These are phyloP conservation scores for Corythoichthys haematopterus DNA, from an alignment of 2,113 vertebrate species.

Conservation along the genomic window DNA sequence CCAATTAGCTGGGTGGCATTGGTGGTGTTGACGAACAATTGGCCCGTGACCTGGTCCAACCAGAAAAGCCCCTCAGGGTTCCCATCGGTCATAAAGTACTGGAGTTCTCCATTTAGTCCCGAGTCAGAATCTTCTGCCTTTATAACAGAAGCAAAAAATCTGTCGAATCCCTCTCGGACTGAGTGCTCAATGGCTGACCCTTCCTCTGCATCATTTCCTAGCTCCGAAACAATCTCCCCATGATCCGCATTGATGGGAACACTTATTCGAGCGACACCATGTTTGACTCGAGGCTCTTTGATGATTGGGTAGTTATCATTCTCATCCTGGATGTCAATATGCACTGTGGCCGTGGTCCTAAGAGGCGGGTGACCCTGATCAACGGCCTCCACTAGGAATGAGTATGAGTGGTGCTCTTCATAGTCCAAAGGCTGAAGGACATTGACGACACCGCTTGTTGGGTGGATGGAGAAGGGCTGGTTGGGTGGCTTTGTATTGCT, in stretches of 20 bases:
- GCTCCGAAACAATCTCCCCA: slow-evolving; percentile 69
- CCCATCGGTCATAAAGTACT: slow-evolving; percentile 69
- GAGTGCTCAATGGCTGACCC: slow-evolving; percentile 17
- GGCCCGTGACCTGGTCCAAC: slow-evolving; percentile 75
- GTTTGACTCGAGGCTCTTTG: slow-evolving; percentile 69
- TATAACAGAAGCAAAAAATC: slow-evolving; percentile 70
- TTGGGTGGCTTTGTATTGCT: slow-evolving; percentile 35
- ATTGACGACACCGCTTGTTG: slow-evolving; percentile 75
- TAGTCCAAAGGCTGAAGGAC: slow-evolving; percentile 78
- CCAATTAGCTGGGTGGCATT: slow-evolving; percentile 82
- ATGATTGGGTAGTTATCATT: slow-evolving; percentile 86
- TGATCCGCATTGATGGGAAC: slow-evolving; percentile 78
- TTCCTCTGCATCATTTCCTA: slow-evolving; percentile 46
- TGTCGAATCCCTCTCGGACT: slow-evolving; percentile 33
- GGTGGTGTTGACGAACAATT: slow-evolving; percentile 81
- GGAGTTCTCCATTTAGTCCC: slow-evolving; percentile 75
- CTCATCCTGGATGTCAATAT: slow-evolving; percentile 76
- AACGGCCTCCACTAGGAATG: slow-evolving; percentile 78
- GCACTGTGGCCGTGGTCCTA: slow-evolving; percentile 73
- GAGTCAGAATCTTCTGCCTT: slow-evolving; percentile 81
- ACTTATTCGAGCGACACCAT: slow-evolving; percentile 71
- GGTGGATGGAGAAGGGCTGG: slow-evolving; percentile 71
- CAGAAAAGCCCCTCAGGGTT: slow-evolving; percentile 69
- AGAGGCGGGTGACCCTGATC: slow-evolving; percentile 82
- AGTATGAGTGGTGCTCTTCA: slow-evolving; percentile 73